Percentiles rank a stretch among this genome's conserved stretches.
phyloP scores from a whole-genome alignment of 2,797 vertebrate genomes.

The Hipposideros larvatus region DNA sequence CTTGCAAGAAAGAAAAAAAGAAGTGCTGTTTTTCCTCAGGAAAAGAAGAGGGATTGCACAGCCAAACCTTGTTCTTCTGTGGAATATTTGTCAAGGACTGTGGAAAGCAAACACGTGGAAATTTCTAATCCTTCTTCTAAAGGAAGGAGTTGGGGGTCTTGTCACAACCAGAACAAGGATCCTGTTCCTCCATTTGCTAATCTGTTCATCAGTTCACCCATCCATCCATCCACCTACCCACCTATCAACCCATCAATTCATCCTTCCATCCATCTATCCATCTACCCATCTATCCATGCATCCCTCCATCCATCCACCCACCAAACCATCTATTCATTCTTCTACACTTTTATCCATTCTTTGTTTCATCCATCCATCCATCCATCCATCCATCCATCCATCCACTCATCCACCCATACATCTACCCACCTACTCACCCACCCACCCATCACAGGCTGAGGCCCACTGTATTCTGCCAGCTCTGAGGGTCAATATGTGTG shows the following conservation, averaged over 20 bases:
- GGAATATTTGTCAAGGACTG: neutral
- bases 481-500: neutral
- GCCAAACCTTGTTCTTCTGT: neutral
- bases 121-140: conserved; percentile 5
- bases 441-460: neutral
- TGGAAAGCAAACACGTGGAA: neutral
- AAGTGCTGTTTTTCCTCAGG: conserved; percentile 35
- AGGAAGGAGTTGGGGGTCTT: neutral
- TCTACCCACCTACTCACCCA: no score
- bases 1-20: conserved; percentile 62
- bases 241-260: no score
- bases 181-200: neutral
- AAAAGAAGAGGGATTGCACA: conserved; percentile 47
- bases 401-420: neutral
- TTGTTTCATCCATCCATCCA: neutral
- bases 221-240: fast-evolving
- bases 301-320: no score
- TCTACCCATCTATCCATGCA: fast-evolving
- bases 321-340: neutral
- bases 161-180: neutral
- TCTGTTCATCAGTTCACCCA: neutral
- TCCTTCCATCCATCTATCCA: neutral
- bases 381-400: no score
- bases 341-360: fast-evolving
- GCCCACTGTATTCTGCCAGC: neutral